Evolutionary conservation across 2,113 vertebrate genomes (phyloP).

Genomic region (Mustelus asterias): DNA sequence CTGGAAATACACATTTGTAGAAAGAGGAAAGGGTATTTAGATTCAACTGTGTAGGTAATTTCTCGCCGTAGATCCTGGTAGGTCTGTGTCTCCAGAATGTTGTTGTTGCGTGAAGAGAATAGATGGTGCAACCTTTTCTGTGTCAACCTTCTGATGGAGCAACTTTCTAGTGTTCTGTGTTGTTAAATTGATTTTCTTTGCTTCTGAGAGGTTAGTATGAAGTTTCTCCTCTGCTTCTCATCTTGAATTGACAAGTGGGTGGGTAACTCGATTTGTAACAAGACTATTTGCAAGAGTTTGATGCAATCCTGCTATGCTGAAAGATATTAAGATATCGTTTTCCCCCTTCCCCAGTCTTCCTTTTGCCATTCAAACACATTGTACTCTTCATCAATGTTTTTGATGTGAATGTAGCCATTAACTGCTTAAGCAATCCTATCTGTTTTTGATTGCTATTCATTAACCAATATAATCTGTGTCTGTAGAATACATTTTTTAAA

Average conservation of each 20-base stretch:
- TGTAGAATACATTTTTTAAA: background rate
- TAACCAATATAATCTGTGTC: conserved; percentile 27
- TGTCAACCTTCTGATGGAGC: background rate
- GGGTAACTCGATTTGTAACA: no score
- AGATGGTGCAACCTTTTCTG: background rate
- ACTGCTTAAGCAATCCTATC: conserved; percentile 17
- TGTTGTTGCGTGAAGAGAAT: background rate
- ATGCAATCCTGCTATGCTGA: background rate
- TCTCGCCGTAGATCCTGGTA: background rate
- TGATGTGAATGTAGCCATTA: conserved; percentile 21
- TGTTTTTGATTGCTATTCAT: background rate
- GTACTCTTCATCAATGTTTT: conserved; percentile 10
- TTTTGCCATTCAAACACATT: conserved; percentile 19
- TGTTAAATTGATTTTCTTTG: background rate
- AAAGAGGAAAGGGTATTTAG: background rate
- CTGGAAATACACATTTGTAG: background rate
- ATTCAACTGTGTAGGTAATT: background rate
- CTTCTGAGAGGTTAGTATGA: background rate
- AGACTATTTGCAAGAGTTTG: background rate
- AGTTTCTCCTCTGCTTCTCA: background rate
- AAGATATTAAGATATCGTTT: background rate
- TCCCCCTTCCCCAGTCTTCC: conserved; percentile 16
- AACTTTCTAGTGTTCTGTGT: background rate
- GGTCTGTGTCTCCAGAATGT: background rate
- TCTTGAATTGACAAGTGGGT: background rate